These are phyloP conservation scores for Crypturellus undulatus DNA, from an alignment of 2,113 vertebrate genomes.

Conservation along the genomic window DNA sequence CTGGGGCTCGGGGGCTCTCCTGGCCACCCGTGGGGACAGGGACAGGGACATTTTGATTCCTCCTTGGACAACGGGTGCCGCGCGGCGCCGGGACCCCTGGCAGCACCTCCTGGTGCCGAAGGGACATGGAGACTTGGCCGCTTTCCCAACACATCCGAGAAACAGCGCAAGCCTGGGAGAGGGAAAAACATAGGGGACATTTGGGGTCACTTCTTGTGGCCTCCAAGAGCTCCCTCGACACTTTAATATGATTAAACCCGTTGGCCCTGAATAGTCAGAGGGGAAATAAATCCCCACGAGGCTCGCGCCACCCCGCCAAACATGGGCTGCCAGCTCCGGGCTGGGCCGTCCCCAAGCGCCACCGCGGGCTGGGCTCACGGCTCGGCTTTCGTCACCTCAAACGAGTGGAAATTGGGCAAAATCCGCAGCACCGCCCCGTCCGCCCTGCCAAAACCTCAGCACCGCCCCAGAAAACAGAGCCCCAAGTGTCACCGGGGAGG, in stretches of 20 bases:
- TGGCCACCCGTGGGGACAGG: neutral
- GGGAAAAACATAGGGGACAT: neutral
- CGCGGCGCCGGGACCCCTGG: neutral
- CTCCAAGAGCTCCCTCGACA: neutral
- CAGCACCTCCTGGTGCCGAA: neutral
- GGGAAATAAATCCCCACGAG: neutral
- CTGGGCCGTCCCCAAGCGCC: neutral
- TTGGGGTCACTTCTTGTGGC: neutral
- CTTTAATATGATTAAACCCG: neutral
- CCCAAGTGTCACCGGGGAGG: neutral
- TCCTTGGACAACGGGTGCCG: neutral
- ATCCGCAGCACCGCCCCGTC: fast-evolving
- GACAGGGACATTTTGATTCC: too few relatives aligned
- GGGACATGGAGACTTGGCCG: neutral
- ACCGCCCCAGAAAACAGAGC: neutral
- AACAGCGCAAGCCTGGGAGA: too few relatives aligned
- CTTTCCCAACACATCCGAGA: neutral
- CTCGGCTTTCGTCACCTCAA: neutral
- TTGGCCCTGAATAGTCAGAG: neutral
- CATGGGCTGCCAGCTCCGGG: neutral
- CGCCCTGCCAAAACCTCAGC: neutral
- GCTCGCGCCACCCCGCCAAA: neutral
- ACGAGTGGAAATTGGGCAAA: neutral
- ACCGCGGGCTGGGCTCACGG: constrained; percentile 6
- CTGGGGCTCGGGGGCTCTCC: too few relatives aligned